Evolutionary conservation across 2,888 invertebrate species (phyloP).

Genomic region (Cryptocephalus moraei): DNA sequence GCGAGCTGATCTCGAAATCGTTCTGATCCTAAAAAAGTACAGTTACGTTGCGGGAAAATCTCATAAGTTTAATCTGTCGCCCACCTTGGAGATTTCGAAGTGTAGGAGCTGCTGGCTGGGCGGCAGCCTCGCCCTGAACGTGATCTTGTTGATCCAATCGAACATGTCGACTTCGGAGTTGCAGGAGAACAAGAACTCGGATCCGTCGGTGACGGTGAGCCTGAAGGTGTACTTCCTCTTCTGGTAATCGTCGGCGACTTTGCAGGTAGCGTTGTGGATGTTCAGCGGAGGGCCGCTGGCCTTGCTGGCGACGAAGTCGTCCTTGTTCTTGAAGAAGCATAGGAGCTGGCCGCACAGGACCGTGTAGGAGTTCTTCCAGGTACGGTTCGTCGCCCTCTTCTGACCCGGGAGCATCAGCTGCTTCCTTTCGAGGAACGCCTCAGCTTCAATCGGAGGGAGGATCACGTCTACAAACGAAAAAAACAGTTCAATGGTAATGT

Average conservation of each 20-base stretch:
- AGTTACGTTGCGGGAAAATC: background rate
- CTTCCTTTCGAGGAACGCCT: constrained; percentile 85
- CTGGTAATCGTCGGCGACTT: constrained; percentile 85
- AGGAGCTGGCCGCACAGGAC: constrained; percentile 93
- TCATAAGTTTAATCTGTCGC: background rate
- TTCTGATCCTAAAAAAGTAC: constrained; percentile 26
- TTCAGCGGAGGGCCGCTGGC: constrained; percentile 83
- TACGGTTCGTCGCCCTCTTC: constrained; percentile 86
- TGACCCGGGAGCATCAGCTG: constrained; percentile 90
- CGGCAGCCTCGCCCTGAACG: constrained; percentile 85
- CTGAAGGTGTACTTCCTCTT: constrained; percentile 93
- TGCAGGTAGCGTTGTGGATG: constrained; percentile 68
- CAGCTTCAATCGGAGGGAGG: constrained; percentile 86
- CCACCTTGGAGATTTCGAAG: constrained; percentile 51
- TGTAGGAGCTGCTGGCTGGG: constrained; percentile 82
- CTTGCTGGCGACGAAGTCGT: constrained; percentile 79
- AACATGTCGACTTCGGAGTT: constrained; percentile 62
- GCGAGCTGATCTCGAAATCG: constrained; percentile 40
- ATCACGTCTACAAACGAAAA: constrained; percentile 39
- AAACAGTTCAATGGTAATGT: background rate
- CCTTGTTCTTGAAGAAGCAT: constrained; percentile 95
- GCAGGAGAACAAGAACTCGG: constrained; percentile 85
- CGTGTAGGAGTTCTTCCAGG: constrained; percentile 92
- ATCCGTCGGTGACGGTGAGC: constrained; percentile 76
- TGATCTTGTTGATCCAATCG: constrained; percentile 87